These are phyloP conservation scores for Drosophila baimaii DNA, from an alignment of 1,140 invertebrate species.

Conservation along the genomic window DNA sequence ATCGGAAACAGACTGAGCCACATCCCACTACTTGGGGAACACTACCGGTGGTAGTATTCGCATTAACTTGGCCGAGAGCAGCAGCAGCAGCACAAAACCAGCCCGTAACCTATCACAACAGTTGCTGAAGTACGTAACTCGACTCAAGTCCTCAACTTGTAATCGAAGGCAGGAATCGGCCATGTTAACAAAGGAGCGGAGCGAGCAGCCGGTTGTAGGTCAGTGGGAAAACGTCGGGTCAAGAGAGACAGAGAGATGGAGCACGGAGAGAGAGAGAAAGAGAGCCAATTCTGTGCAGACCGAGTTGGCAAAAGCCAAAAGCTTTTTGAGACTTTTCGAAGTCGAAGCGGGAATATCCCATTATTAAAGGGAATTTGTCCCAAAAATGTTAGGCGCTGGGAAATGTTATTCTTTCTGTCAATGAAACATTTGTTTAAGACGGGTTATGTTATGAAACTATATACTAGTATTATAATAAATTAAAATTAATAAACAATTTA, in stretches of 20 bases:
- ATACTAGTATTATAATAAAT: too few species aligned
- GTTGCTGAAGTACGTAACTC: constrained; percentile 65
- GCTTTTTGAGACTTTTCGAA: constrained; percentile 58
- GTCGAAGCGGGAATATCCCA: constrained; percentile 3
- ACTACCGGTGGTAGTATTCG: neutral
- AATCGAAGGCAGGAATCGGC: constrained; percentile 11
- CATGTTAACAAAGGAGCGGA: constrained; percentile 37
- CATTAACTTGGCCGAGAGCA: constrained; percentile 35
- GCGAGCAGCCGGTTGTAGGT: constrained; percentile 62
- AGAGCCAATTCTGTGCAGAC: neutral
- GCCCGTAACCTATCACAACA: constrained; percentile 78
- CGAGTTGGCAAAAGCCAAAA: constrained; percentile 5
- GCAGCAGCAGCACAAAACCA: constrained; percentile 18
- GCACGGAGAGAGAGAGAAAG: neutral
- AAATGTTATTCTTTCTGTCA: constrained; percentile 30
- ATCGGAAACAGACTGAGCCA: constrained; percentile 14
- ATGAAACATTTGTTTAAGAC: neutral
- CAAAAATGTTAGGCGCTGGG: constrained; percentile 28
- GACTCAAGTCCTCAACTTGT: constrained; percentile 24
- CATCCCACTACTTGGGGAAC: constrained; percentile 19
- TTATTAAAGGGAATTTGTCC: constrained; percentile 47
- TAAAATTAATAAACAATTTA: neutral
- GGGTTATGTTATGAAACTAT: neutral
- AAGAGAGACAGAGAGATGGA: constrained; percentile 10
- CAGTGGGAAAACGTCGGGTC: constrained; percentile 55